These are phyloP conservation scores for Drymodes brunneopygia DNA, from an alignment of 2,113 vertebrate genomes.

Conservation along the genomic window DNA sequence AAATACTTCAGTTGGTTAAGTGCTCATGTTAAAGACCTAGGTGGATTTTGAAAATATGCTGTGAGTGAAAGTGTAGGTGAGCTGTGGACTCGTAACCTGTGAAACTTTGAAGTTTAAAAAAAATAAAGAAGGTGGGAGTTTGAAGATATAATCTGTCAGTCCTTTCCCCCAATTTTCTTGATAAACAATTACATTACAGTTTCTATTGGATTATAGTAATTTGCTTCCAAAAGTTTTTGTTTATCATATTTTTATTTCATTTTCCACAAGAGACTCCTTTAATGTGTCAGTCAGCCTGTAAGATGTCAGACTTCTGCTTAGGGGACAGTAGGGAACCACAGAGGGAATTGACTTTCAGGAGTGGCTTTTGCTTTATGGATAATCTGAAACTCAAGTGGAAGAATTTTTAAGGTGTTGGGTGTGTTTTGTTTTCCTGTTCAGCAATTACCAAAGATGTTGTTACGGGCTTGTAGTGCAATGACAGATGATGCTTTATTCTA, in stretches of 20 bases:
- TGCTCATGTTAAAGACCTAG: background rate
- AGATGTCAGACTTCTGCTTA: background rate
- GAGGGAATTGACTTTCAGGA: background rate
- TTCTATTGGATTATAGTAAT: background rate
- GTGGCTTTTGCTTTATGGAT: background rate
- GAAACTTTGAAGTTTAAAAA: background rate
- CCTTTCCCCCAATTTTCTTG: background rate
- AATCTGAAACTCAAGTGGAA: background rate
- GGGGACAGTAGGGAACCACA: background rate
- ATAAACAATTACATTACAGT: background rate
- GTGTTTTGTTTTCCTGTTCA: background rate
- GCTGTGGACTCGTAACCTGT: background rate
- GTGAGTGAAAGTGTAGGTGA: background rate
- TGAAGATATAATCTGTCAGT: background rate
- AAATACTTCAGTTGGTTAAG: background rate
- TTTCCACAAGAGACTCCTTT: background rate
- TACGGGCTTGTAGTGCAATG: background rate
- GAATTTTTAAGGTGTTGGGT: background rate
- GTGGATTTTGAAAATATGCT: background rate
- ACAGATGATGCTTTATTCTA: background rate
- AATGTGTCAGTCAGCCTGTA: background rate
- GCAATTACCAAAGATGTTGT: background rate
- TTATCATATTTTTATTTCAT: rapidly evolving
- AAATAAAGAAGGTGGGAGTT: rapidly evolving
- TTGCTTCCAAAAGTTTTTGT: background rate